These are phyloP conservation scores for Calameuta filiformis DNA, from an alignment of 2,888 invertebrate species.

Conservation along the genomic window DNA sequence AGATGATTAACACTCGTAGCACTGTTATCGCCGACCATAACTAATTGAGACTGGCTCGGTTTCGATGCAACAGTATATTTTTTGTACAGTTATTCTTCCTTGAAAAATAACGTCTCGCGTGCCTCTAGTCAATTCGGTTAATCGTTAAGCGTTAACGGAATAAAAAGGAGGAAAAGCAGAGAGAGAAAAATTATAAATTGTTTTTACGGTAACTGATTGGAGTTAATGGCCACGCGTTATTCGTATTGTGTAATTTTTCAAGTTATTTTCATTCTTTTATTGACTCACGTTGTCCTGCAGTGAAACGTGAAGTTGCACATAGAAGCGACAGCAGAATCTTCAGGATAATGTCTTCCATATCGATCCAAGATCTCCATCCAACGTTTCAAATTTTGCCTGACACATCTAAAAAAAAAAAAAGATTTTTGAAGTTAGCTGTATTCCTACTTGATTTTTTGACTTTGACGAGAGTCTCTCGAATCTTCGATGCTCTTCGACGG, in stretches of 20 bases:
- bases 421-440: neutral
- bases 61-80: slow-evolving; percentile 17
- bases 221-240: neutral
- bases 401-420: slow-evolving; percentile 48
- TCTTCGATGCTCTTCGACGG: neutral
- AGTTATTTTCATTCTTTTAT: neutral
- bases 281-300: slow-evolving; percentile 51
- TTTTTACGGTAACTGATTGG: neutral
- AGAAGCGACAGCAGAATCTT: slow-evolving; percentile 45
- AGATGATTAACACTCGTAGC: slow-evolving; percentile 2
- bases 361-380: slow-evolving; percentile 57
- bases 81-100: slow-evolving; percentile 7
- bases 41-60: slow-evolving; percentile 21
- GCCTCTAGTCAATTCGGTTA: neutral
- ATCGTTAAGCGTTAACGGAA: neutral
- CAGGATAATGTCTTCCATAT: slow-evolving; percentile 54
- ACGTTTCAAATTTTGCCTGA: slow-evolving; percentile 42
- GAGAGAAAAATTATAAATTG: neutral
- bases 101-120: neutral
- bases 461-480: too few relatives aligned
- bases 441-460: too few relatives aligned
- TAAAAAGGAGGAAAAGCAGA: too few relatives aligned
- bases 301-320: slow-evolving; percentile 40
- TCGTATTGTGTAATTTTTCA: neutral
- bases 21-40: slow-evolving; percentile 26